Evolutionary conservation across 1,140 invertebrate species (phyloP).

Genomic region (Drosophila santomea): DNA sequence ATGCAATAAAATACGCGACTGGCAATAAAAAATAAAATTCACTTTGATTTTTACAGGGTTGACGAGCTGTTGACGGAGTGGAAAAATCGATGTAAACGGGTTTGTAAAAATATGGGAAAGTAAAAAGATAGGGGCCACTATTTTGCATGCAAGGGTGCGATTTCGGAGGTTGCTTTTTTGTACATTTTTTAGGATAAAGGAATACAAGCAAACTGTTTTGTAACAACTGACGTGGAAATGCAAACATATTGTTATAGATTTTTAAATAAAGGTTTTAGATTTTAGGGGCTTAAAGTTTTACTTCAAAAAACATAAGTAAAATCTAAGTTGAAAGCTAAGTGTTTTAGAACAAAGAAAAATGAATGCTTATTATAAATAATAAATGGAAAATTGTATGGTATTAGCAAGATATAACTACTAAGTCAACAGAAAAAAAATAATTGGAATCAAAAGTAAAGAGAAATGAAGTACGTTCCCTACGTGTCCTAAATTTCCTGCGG

Average conservation of each 20-base stretch:
- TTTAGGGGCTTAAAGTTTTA: no score
- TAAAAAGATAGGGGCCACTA: conserved; percentile 9
- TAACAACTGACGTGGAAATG: conserved; percentile 11
- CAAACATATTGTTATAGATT: conserved; percentile 3
- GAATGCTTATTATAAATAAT: no score
- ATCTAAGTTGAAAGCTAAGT: no score
- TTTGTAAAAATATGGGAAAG: conserved; percentile 11
- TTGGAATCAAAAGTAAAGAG: no score
- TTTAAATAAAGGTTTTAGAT: no score
- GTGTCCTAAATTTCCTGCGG: background rate
- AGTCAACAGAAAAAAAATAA: no score
- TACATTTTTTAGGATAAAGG: background rate
- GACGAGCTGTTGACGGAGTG: conserved; percentile 48
- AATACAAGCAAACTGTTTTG: background rate
- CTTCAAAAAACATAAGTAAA: no score
- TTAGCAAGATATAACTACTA: no score
- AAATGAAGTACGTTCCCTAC: background rate
- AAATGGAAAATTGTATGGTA: no score
- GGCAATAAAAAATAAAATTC: conserved; percentile 51
- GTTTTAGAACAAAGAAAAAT: no score
- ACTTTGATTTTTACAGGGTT: conserved; percentile 68
- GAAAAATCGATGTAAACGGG: conserved; percentile 26
- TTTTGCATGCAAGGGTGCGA: conserved; percentile 25
- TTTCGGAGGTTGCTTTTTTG: conserved; percentile 10
- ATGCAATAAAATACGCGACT: conserved; percentile 67